Evolutionary conservation across 2,113 vertebrate genomes (phyloP).

Genomic region (Prietella phreatophila): DNA sequence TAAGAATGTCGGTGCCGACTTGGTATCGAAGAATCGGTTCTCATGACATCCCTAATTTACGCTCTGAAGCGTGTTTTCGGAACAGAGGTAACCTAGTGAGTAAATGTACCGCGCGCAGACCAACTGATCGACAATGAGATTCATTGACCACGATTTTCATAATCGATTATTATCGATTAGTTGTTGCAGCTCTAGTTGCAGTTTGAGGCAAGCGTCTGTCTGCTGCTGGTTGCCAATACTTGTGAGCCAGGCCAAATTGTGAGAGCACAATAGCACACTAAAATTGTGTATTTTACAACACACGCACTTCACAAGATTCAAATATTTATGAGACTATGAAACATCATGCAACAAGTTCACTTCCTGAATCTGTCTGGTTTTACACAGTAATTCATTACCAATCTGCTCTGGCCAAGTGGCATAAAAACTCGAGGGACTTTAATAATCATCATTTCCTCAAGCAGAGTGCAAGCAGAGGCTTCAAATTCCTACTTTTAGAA

Average conservation of each 20-base stretch:
- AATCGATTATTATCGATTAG: too few relatives aligned
- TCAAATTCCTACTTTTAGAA: slow-evolving; percentile 35
- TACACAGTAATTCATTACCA: slow-evolving; percentile 18
- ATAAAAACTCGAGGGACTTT: slow-evolving; percentile 4
- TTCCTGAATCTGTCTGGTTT: slow-evolving; percentile 21
- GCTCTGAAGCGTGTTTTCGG: too few relatives aligned
- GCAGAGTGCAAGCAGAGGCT: not conserved
- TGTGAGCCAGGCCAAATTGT: slow-evolving; percentile 44
- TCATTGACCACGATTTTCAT: too few relatives aligned
- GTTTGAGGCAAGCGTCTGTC: slow-evolving; percentile 39
- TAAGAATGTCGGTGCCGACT: too few relatives aligned
- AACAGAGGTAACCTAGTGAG: too few relatives aligned
- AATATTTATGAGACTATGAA: slow-evolving; percentile 7
- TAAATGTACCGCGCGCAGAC: too few relatives aligned
- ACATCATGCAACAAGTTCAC: slow-evolving; percentile 22
- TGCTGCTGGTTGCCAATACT: slow-evolving; percentile 44
- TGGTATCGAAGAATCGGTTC: too few relatives aligned
- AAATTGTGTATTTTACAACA: not conserved
- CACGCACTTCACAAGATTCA: slow-evolving; percentile 10
- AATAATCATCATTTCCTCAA: slow-evolving; percentile 37
- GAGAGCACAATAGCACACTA: slow-evolving; percentile 46
- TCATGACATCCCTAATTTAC: too few relatives aligned
- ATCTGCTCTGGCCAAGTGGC: not conserved
- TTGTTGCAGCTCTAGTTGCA: not conserved
- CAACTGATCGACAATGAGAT: too few relatives aligned